These are phyloP conservation scores for Melanerpes formicivorus DNA, from an alignment of 2,113 vertebrate species.

Conservation along the genomic window DNA sequence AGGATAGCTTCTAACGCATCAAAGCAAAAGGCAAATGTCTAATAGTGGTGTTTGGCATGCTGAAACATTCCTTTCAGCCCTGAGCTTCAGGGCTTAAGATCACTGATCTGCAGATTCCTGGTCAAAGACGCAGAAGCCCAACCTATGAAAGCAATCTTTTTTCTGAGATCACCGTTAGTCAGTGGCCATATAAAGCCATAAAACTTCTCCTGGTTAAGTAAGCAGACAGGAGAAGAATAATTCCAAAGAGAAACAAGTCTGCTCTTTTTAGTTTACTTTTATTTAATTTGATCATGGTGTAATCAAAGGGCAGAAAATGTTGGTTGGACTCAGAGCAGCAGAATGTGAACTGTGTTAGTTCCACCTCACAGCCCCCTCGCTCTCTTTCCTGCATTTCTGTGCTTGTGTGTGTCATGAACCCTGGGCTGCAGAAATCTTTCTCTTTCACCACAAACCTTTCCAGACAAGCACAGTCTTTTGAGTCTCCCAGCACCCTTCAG, in stretches of 20 bases:
- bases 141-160: neutral
- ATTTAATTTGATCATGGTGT: neutral
- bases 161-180: neutral
- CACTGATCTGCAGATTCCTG: neutral
- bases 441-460: neutral
- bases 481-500: neutral
- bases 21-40: neutral
- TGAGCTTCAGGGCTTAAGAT: neutral
- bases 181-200: neutral
- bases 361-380: neutral
- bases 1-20: neutral
- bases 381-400: neutral
- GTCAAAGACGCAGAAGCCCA: neutral
- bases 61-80: neutral
- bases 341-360: neutral
- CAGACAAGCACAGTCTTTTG: neutral
- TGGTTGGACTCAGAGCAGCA: neutral
- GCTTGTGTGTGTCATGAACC: neutral
- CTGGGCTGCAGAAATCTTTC: neutral
- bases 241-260: neutral
- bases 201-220: neutral
- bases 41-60: neutral
- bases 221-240: neutral
- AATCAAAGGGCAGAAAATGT: neutral
- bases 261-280: neutral